These are phyloP conservation scores for Stomatorhinus walkeri DNA, from an alignment of 2,797 vertebrate species.

Conservation along the genomic window DNA sequence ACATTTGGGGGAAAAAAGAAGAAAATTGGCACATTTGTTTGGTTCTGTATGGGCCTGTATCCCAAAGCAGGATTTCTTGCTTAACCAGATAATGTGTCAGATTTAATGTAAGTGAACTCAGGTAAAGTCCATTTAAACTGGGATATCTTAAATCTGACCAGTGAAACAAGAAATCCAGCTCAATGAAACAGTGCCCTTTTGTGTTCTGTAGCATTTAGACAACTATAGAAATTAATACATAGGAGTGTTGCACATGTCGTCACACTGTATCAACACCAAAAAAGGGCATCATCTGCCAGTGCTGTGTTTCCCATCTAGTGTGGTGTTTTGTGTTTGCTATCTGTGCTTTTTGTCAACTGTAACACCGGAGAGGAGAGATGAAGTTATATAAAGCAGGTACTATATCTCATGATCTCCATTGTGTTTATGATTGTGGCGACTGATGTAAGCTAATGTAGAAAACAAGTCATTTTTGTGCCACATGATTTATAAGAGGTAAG, in stretches of 20 bases:
- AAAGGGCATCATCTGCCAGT: neutral
- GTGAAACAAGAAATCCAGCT: neutral
- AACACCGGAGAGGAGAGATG: neutral
- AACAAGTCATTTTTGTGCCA: neutral
- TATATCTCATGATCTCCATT: neutral
- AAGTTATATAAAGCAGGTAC: neutral
- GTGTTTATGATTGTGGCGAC: neutral
- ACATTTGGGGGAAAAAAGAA: slow-evolving; percentile 28
- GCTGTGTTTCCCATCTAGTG: neutral
- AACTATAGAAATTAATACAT: neutral
- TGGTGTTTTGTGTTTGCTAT: neutral
- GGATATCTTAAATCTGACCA: neutral
- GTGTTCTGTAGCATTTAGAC: neutral
- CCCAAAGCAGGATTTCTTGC: neutral
- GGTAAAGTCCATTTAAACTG: neutral
- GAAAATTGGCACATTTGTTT: neutral
- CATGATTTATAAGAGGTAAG: neutral
- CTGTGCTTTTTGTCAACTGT: neutral
- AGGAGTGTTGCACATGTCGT: neutral
- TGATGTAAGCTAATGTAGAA: neutral
- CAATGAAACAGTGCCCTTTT: neutral
- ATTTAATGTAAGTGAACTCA: neutral
- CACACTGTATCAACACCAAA: neutral
- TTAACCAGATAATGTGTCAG: neutral
- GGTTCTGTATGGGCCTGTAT: neutral